Conservation (phyloP, 2,113 vertebrate species). For the Muntiacus muntjak region DNA sequence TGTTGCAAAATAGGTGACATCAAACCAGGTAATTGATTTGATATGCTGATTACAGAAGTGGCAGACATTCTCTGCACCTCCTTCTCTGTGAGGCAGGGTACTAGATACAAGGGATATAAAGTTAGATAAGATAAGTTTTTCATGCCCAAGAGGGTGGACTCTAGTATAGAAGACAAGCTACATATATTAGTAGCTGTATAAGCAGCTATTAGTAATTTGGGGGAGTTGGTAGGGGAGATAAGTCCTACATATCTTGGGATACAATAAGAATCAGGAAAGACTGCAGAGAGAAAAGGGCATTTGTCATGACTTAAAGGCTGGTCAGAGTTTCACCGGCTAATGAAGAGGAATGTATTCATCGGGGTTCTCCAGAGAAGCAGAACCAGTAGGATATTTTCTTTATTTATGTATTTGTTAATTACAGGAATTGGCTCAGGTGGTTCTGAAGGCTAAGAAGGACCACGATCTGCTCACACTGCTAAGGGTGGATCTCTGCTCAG, state of each 20-base stretch:
- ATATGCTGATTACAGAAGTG: not conserved
- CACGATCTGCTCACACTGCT: not conserved
- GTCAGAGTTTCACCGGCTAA: not conserved
- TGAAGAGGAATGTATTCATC: not conserved
- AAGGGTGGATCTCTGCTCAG: not conserved
- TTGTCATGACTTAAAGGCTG: not conserved
- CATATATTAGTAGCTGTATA: not conserved
- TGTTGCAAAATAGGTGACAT: not conserved
- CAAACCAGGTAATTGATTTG: not conserved
- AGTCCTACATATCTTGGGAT: not conserved
- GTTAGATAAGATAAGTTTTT: not conserved
- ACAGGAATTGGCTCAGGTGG: not conserved
- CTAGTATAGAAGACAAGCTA: not conserved
- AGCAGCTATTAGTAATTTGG: not conserved
- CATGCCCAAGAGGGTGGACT: not conserved
- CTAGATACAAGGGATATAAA: not conserved
- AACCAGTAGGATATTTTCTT: not conserved
- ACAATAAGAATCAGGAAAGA: not conserved
- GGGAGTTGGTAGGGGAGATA: not conserved
- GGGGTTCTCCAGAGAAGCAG: not conserved
- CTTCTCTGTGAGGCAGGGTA: not conserved
- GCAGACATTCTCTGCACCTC: not conserved
- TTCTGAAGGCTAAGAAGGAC: not conserved
- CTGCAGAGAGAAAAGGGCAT: not conserved
- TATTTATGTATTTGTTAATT: not conserved